Conservation (phyloP, 2,888 invertebrate genomes). For the Tortrix viridana region DNA sequence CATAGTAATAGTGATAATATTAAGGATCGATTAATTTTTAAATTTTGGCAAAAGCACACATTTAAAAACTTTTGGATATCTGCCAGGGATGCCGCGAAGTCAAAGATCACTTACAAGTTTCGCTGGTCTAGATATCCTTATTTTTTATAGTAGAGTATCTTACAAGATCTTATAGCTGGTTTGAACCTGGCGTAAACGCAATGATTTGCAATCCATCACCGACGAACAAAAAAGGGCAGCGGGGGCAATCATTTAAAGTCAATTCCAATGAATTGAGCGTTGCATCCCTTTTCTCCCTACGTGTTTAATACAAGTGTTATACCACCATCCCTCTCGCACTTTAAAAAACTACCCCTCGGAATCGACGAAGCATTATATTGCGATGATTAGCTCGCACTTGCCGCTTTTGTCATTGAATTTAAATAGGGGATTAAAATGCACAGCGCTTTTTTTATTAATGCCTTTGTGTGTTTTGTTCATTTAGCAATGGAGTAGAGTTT, state of each 20-base stretch:
- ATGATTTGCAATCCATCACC: conserved; percentile 80
- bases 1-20: no score
- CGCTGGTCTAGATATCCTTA: background rate
- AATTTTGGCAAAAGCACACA: no score
- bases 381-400: conserved; percentile 83
- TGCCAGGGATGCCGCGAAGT: no score
- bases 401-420: conserved; percentile 78
- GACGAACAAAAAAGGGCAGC: conserved; percentile 71
- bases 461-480: conserved; percentile 77
- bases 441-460: conserved; percentile 77
- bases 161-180: conserved; percentile 40
- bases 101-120: no score
- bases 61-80: no score
- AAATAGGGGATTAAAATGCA: conserved; percentile 81
- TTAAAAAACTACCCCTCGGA: conserved; percentile 70
- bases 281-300: conserved; percentile 52
- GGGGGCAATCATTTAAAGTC: conserved; percentile 80
- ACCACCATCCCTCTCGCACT: conserved; percentile 53
- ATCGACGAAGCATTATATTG: conserved; percentile 80
- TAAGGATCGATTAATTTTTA: no score
- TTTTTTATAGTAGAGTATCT: conserved; percentile 41
- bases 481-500: conserved; percentile 60
- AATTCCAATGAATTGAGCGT: conserved; percentile 72
- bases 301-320: conserved; percentile 44
- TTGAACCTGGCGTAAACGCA: conserved; percentile 58